Percentiles rank a stretch among this genome's conserved stretches.
Evolutionary conservation across 2,797 vertebrate species (phyloP).

Genomic region (Furcifer pardalis): DNA sequence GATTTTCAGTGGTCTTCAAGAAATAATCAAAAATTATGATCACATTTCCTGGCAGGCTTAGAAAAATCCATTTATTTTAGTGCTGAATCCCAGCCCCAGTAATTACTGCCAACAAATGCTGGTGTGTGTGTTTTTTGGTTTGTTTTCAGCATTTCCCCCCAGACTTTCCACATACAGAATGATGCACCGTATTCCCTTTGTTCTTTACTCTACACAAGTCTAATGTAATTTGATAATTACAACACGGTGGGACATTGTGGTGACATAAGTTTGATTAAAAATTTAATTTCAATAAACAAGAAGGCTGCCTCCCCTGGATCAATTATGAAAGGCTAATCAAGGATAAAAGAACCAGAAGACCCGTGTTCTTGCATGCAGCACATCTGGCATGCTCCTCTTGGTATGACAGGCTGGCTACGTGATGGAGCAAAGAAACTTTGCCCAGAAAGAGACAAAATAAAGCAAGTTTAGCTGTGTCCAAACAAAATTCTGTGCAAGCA

Average conservation of each 20-base stretch:
- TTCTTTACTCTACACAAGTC: conserved; percentile 51
- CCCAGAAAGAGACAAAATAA: neutral
- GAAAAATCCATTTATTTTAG: conserved; percentile 56
- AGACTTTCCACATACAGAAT: conserved; percentile 46
- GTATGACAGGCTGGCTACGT: neutral
- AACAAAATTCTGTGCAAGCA: conserved; percentile 43
- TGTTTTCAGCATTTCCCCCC: too few species aligned
- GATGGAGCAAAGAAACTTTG: neutral
- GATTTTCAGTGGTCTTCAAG: conserved; percentile 32
- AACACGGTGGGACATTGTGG: conserved; percentile 53
- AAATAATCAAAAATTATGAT: conserved; percentile 61
- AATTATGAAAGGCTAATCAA: conserved; percentile 55
- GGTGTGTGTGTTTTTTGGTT: too few species aligned
- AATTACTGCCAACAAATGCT: conserved; percentile 58
- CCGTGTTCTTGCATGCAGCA: neutral
- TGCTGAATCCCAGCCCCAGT: conserved; percentile 51
- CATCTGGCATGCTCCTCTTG: neutral
- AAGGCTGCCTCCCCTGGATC: conserved; percentile 58
- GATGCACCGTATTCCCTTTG: conserved; percentile 46
- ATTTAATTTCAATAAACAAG: conserved; percentile 62
- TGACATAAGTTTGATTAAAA: conserved; percentile 73
- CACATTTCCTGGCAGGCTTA: conserved; percentile 49
- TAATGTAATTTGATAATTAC: conserved; percentile 71
- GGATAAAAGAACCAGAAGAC: conserved; percentile 46
- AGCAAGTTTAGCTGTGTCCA: conserved; percentile 18